Percentiles rank a stretch among this genome's conserved stretches.
These are phyloP conservation scores for Perdita meconis DNA, from an alignment of 2,888 invertebrate species.

Conservation along the genomic window DNA sequence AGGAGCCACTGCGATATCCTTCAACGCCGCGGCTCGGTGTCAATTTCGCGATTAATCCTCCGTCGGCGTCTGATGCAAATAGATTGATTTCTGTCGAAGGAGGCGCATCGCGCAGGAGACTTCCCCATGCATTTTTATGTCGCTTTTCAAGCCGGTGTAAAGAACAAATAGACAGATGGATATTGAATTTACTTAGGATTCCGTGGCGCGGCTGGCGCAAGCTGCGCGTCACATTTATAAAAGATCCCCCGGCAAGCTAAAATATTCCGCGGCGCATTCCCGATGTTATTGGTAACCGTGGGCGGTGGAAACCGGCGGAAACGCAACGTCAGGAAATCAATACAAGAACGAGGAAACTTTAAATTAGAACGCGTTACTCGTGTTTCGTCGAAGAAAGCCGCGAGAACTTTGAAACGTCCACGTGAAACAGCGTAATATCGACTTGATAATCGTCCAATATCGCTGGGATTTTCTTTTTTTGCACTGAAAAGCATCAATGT, in stretches of 20 bases:
- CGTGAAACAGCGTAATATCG: constrained; percentile 9
- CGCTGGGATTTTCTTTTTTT: too few relatives aligned
- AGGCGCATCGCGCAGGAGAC: background rate
- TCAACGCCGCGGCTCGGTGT: background rate
- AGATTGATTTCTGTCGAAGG: background rate
- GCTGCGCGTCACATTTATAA: constrained; percentile 45
- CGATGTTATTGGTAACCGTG: constrained; percentile 38
- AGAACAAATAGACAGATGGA: constrained; percentile 53
- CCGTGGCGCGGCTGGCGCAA: background rate
- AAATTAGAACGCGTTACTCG: constrained; percentile 50
- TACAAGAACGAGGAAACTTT: constrained; percentile 54
- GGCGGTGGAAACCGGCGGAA: constrained; percentile 18
- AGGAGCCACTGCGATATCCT: too few relatives aligned
- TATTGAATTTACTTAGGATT: constrained; percentile 56
- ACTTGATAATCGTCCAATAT: constrained; percentile 27
- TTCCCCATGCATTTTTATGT: constrained; percentile 16
- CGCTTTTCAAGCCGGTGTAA: constrained; percentile 23
- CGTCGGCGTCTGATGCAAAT: background rate
- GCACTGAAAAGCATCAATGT: too few relatives aligned
- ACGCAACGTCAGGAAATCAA: constrained; percentile 52
- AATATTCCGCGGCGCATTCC: constrained; percentile 46
- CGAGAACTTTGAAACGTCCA: constrained; percentile 25
- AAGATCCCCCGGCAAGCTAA: constrained; percentile 34
- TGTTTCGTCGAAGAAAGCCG: constrained; percentile 27
- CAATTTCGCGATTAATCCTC: background rate